Evolutionary conservation across 2,113 vertebrate genomes (phyloP), one percentile per base, ranked within the genome.

Genomic region (Tachysurus fulvidraco): DNA sequence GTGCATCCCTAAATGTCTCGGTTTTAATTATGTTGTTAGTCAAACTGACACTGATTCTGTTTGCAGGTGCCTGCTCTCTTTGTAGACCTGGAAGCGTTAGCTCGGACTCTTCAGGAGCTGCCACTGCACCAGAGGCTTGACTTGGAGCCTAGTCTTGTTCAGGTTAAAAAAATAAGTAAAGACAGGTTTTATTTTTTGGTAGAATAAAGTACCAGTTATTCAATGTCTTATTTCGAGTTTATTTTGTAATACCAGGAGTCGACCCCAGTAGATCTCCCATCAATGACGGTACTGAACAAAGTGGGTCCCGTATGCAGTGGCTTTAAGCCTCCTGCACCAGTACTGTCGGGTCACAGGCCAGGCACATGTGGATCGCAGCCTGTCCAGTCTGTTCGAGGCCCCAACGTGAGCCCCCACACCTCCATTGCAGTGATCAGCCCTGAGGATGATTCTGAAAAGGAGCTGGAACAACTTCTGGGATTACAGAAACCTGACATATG

Each of bases 401-500:
- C 88, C 3, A 57, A 90, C 4, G 67, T 64, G 1, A 50, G 90
- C 4, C 84, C 83, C 80, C 41, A 83, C 55, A 1, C 55, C 46
- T 57, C 81, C 2, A 46, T 46, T 8, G 28, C 82, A 0, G 67
- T 73, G 52, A 88, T 90, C 64, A 84, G 82, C 13, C 44, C 19
- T 11, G 83, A 14, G 52, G 96, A 97, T 84, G 90, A 93, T 7
- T 88, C 94, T 30, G 96, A 98, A 46, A 94, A 97, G 85, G 97
- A 98, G 84, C 93, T 99, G 74, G 97, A 99, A 88, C 91, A 94
- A 89, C 94, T 99, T 84, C 95, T 99, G 41, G 91, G 89, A 89
- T 92, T 99, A 89, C 94, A 97, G 86, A 95, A 93, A 19, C 94
- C 96, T 3, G 19, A 88, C 19, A 85, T 81, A 0, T 89, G 80